Evolutionary conservation across 2,888 invertebrate species (phyloP).

Genomic region (Cenopis cana): DNA sequence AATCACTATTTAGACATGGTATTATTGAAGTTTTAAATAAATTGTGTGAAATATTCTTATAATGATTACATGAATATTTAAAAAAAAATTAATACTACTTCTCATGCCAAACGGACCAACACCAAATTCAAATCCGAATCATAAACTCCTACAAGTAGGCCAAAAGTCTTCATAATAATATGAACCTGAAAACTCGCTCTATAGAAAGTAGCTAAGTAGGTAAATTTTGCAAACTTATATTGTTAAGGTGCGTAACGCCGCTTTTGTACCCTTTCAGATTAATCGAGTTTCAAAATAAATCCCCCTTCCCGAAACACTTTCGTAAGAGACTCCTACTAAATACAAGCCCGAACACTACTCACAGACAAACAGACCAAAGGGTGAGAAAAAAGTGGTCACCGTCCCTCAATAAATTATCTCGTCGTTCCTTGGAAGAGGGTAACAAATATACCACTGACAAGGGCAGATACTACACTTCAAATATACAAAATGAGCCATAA

Average conservation of each 20-base stretch:
- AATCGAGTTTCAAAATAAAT: constrained; percentile 35
- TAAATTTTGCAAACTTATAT: neutral
- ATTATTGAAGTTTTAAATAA: no score
- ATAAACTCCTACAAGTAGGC: no score
- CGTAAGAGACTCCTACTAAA: constrained; percentile 27
- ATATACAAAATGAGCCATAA: constrained; percentile 49
- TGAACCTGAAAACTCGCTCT: neutral
- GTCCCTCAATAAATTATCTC: constrained; percentile 70
- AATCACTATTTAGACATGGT: no score
- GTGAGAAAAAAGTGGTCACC: constrained; percentile 66
- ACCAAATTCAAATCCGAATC: no score
- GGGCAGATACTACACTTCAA: constrained; percentile 5
- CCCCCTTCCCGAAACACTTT: constrained; percentile 21
- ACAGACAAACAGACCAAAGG: constrained; percentile 61
- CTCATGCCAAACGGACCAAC: no score
- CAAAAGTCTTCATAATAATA: no score
- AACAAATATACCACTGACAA: constrained; percentile 52
- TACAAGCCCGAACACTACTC: constrained; percentile 51
- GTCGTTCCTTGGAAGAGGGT: constrained; percentile 63
- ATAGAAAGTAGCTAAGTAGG: constrained; percentile 4
- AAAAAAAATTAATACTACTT: no score
- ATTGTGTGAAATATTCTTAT: no score
- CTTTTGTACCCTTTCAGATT: constrained; percentile 8
- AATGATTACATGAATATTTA: no score
- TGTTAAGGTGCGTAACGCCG: neutral